These are phyloP conservation scores for Yponomeuta evonymella DNA, from an alignment of 2,888 invertebrate genomes.

Conservation along the genomic window DNA sequence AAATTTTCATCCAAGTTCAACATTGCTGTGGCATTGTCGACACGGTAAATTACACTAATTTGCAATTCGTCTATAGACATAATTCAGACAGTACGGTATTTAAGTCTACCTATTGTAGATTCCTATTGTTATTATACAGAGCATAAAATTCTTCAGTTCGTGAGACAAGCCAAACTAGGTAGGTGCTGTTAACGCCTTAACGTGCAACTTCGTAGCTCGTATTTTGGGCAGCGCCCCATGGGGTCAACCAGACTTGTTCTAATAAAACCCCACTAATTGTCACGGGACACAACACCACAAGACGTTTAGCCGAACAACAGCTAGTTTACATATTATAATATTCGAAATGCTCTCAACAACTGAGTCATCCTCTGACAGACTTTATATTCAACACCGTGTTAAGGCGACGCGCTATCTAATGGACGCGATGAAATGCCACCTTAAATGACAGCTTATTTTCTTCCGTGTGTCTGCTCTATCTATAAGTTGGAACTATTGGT, in stretches of 20 bases:
- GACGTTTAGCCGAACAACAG: conserved; percentile 43
- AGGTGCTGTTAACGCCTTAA: not conserved
- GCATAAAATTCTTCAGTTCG: not conserved
- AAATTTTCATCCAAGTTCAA: no score
- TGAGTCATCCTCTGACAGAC: conserved; percentile 66
- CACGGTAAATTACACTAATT: no score
- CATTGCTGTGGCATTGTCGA: no score
- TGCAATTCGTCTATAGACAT: no score
- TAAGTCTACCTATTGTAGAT: no score
- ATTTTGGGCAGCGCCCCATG: not conserved
- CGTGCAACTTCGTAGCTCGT: not conserved
- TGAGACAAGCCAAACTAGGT: not conserved
- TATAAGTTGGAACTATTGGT: not conserved
- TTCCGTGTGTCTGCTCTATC: not conserved
- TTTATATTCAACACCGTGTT: conserved; percentile 56
- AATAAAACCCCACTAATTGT: conserved; percentile 69
- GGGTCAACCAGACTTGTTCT: conserved; percentile 38
- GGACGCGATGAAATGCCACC: conserved; percentile 11
- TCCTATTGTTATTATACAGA: no score
- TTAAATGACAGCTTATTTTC: not conserved
- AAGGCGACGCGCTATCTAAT: conserved; percentile 33
- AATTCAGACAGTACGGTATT: no score
- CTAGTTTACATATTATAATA: conserved; percentile 73
- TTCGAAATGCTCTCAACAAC: conserved; percentile 66
- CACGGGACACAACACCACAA: conserved; percentile 46